Base-by-base conservation (phyloP, 2,888 invertebrate genomes). In the Mythimna vitellina region DNA sequence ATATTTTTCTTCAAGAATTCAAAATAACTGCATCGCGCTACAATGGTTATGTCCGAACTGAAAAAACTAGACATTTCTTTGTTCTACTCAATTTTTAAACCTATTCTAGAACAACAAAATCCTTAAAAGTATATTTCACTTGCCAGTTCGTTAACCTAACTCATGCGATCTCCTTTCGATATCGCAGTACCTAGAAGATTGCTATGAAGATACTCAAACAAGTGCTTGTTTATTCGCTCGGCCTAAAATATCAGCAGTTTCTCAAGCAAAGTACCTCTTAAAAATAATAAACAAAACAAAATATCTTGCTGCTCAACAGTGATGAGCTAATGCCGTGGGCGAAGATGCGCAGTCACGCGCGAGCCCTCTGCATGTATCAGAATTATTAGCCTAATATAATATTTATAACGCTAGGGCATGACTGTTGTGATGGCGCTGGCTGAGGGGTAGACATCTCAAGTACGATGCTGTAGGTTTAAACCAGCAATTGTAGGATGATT, bases 321-420 rank as follows among this genome's bases (percentile, higher is more conserved):
- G 75, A 82, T 46, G 73, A 70, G 85, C 76, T 84, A 84, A 81
- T 83, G 62, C 72, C 1, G 62, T 49, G 29, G 14, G 14, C 35
- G 70, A 74, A 73, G 53, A 83, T 91, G 91, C 91, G 85, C 58
- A 79, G 90, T 85, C 91, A 91, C 91, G 91, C 69, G 83, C 84
- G 49, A 49, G 65, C 75, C 77, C 89, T 83, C 70, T 51, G 74
- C 80, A 85, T 89, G 89, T 90, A 90, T 89, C 88, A 89, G 82
- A 89, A 89, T 90, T 87, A 89, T 87, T 86, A 87, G 83, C 82
- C 73, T 87, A 80, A 88, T 89, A 83, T 86, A 87, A 86, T 87
- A 88, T 89, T 87, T 88, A 89, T 88, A 85, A 81, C 68, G 77
- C 68, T 70, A 79, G 78, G 74, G 77, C 73, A 84, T 72, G 74